Evolutionary conservation across 2,888 invertebrate species (phyloP).

Genomic region (Zygogramma bicolorata): DNA sequence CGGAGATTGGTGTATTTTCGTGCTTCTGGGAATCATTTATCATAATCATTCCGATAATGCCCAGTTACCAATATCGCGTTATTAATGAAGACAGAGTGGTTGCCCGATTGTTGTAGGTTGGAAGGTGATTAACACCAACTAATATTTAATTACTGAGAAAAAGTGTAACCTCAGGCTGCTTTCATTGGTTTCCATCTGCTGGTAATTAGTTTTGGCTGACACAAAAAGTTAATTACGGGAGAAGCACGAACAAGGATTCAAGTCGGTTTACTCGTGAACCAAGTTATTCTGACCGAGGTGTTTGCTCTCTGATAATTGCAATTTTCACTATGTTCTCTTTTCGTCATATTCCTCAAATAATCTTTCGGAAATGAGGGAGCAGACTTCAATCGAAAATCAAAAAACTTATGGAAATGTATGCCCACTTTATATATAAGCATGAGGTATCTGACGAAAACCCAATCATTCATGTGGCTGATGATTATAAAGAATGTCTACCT

Average conservation of each 20-base stretch:
- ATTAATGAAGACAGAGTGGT: slow-evolving; percentile 34
- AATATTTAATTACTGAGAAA: slow-evolving; percentile 20
- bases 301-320: neutral
- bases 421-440: too few relatives aligned
- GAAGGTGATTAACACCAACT: slow-evolving; percentile 36
- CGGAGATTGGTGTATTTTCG: slow-evolving; percentile 19
- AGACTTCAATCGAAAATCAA: too few relatives aligned
- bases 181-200: slow-evolving; percentile 3
- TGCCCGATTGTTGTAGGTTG: slow-evolving; percentile 16
- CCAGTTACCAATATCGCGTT: slow-evolving; percentile 33
- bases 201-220: slow-evolving; percentile 8
- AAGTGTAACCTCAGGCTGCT: neutral
- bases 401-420: too few relatives aligned
- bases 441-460: too few relatives aligned
- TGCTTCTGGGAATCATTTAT: slow-evolving; percentile 31
- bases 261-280: neutral
- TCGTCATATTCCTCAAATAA: too few relatives aligned
- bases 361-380: too few relatives aligned
- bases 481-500: too few relatives aligned
- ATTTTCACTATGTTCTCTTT: too few relatives aligned
- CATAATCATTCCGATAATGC: slow-evolving; percentile 31
- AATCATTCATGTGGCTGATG: too few relatives aligned
- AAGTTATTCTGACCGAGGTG: neutral
- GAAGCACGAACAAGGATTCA: neutral
- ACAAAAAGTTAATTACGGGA: slow-evolving; percentile 1